A percentile compares a stretch with the other conserved stretches of the same genome.
Conservation (phyloP, 1,140 invertebrate species). For the Listronotus oregonensis region DNA sequence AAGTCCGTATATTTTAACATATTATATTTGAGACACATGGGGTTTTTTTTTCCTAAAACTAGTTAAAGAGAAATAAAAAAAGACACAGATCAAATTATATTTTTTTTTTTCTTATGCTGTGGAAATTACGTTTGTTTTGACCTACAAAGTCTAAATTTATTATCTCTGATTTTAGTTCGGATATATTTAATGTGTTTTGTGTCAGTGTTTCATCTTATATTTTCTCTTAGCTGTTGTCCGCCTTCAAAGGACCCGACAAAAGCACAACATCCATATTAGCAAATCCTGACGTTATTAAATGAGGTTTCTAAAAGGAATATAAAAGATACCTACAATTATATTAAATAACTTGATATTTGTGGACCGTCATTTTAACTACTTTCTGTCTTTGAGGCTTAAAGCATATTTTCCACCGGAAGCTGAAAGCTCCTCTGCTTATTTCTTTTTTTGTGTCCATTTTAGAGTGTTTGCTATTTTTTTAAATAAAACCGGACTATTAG, state of each 20-base stretch:
- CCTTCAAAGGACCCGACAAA: conserved; percentile 3
- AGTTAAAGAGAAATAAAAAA: background rate
- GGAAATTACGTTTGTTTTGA: background rate
- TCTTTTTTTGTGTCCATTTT: background rate
- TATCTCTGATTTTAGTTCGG: conserved; percentile 6
- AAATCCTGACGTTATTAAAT: background rate
- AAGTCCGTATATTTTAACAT: too few species aligned
- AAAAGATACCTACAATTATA: conserved; percentile 6
- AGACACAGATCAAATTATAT: background rate
- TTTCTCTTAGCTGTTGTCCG: background rate
- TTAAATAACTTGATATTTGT: conserved; percentile 12
- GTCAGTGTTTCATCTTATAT: conserved; percentile 15
- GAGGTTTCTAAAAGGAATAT: conserved; percentile 14
- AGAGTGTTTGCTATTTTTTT: conserved; percentile 1
- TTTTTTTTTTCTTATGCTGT: background rate
- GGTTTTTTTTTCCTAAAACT: background rate
- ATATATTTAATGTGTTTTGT: conserved; percentile 26
- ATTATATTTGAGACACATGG: too few species aligned
- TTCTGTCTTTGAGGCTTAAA: conserved; percentile 12
- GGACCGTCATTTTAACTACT: background rate
- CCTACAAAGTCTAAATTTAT: conserved; percentile 6
- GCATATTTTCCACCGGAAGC: background rate
- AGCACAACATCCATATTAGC: conserved; percentile 15
- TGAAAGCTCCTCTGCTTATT: conserved; percentile 2
- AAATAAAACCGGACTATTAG: too few species aligned